Evolutionary conservation across 2,797 vertebrate species (phyloP).

Genomic region (Malurus splendens): DNA sequence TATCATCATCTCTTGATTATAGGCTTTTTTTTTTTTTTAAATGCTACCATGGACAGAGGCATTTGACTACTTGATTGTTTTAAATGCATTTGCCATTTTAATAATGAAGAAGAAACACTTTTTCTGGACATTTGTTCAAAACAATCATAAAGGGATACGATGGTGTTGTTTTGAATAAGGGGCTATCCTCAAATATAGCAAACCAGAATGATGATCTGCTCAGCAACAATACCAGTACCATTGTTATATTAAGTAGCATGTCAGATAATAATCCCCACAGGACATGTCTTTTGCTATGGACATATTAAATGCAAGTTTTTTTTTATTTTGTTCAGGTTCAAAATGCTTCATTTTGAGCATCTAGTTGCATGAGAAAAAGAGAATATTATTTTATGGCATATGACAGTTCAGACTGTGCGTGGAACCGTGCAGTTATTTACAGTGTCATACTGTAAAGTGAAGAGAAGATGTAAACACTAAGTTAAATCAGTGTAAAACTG

Average conservation of each 20-base stretch:
- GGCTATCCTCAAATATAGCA: not conserved
- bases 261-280: not conserved
- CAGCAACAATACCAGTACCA: not conserved
- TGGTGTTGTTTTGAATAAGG: not conserved
- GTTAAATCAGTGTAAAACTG: slow-evolving; percentile 27
- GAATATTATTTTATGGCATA: not conserved
- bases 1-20: not conserved
- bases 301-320: not conserved
- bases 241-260: not conserved
- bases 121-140: not conserved
- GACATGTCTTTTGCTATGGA: not conserved
- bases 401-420: not conserved
- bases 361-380: not conserved
- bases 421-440: not conserved
- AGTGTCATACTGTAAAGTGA: not conserved
- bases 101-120: not conserved
- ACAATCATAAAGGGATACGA: not conserved
- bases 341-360: slow-evolving; percentile 2
- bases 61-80: not conserved
- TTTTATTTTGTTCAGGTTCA: not conserved
- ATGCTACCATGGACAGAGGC: not conserved
- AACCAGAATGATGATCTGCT: not conserved
- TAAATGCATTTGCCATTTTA: not conserved
- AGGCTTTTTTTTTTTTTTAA: too few species aligned
- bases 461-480: slow-evolving; percentile 3